phyloP scores from a whole-genome alignment of 53 echinoderm and acorn worm genomes.

The Crossaster papposus region DNA sequence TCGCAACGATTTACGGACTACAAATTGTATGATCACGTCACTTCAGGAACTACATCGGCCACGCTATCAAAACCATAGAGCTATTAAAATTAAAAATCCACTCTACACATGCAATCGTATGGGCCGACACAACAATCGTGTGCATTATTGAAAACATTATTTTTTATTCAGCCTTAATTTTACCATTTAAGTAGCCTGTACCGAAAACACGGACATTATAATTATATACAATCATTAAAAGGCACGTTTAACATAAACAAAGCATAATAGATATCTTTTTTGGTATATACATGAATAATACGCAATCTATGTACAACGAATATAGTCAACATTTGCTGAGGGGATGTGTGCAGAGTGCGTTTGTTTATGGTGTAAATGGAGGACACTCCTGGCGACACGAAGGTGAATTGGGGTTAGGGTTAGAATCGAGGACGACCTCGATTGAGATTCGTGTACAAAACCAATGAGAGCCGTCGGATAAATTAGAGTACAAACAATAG shows the following conservation, averaged over 20 bases:
- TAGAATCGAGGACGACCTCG: too few species aligned
- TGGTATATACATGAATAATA: conserved; percentile 41
- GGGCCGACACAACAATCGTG: not conserved
- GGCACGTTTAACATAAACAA: conserved; percentile 38
- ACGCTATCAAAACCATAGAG: not conserved
- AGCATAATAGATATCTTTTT: conserved; percentile 23
- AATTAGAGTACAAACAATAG: too few species aligned
- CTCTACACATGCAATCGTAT: not conserved
- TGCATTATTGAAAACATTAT: not conserved
- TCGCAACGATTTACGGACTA: too few species aligned
- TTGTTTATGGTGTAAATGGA: too few species aligned
- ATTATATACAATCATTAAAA: conserved; percentile 49
- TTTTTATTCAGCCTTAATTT: conserved; percentile 41
- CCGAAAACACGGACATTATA: conserved; percentile 32
- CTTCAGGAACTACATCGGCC: not conserved
- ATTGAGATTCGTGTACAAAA: too few species aligned
- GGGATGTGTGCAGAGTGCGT: too few species aligned
- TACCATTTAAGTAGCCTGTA: not conserved
- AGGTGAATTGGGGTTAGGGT: too few species aligned
- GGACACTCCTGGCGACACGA: too few species aligned
- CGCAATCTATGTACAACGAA: not conserved
- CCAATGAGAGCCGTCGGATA: too few species aligned
- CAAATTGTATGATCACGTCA: too few species aligned
- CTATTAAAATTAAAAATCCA: too few species aligned
- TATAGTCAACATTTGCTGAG: not conserved